phyloP scores from a whole-genome alignment of 2,888 invertebrate species.

The Leptinotarsa haldemani region DNA sequence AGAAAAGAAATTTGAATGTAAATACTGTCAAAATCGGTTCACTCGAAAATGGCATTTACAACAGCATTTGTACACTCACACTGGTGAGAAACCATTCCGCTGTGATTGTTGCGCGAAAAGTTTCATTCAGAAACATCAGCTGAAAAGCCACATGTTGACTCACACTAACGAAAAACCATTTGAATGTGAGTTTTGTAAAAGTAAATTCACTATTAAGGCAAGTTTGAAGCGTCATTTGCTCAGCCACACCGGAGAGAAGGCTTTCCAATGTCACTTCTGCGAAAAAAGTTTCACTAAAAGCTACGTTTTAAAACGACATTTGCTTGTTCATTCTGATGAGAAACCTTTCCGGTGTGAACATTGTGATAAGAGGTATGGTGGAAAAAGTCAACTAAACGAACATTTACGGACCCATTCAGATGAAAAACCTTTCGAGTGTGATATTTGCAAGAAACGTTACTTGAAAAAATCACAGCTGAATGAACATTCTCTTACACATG shows the following conservation, averaged over 20 bases:
- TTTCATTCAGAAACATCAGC: slow-evolving; percentile 57
- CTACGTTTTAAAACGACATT: neutral
- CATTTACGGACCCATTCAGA: neutral
- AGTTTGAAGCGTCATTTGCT: slow-evolving; percentile 62
- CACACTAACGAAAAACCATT: slow-evolving; percentile 56
- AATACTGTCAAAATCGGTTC: neutral
- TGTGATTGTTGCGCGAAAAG: slow-evolving; percentile 59
- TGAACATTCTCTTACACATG: neutral
- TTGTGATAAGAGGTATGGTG: neutral
- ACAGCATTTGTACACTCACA: neutral
- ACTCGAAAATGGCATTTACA: neutral
- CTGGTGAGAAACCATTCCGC: slow-evolving; percentile 57
- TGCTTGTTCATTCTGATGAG: neutral
- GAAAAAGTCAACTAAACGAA: neutral
- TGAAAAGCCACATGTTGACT: slow-evolving; percentile 56
- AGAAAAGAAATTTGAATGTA: neutral
- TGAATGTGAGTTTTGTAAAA: slow-evolving; percentile 58
- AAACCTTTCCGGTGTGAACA: neutral
- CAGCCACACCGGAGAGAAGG: slow-evolving; percentile 65
- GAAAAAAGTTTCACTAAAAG: slow-evolving; percentile 63
- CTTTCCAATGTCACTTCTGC: slow-evolving; percentile 66
- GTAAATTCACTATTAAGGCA: slow-evolving; percentile 55
- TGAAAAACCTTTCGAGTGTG: neutral
- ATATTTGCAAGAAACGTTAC: neutral
- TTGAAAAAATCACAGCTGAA: too few relatives aligned